Base-by-base conservation (phyloP, 2,113 vertebrate genomes). In the Cathartes aura region DNA sequence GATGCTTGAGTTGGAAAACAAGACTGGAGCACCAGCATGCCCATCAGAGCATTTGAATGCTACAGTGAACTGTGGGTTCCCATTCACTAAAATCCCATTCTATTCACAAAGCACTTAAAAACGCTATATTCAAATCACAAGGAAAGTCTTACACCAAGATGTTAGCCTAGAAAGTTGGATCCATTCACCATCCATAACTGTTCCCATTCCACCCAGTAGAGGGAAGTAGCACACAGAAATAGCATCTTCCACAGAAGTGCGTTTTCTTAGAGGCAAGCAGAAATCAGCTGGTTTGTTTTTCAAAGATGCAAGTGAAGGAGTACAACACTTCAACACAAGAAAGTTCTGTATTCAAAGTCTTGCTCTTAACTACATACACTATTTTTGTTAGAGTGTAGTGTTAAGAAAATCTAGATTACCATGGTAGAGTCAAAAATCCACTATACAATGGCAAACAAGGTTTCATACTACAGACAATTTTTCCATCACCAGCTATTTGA, bases 171-270 rank as follows among this genome's bases (percentile, higher is more conserved):
- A 21, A 85, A 93, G 84, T 5, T 14, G 15, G 15, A 85, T 27
- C 55, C 74, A 80, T 86, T 82, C 73, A 79, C 43, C 80, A 52
- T 45, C 45, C 5, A 0, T 16, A 82, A 78, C 45, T 2, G 14
- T 67, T 91, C 72, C 90, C 94, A 96, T 97, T 97, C 95, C 89
- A 95, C 42, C 96, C 97, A 96, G 89, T 1, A 98, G 97, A 95
- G 97, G 97, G 97, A 94, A 92, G 95, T 17, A 90, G 75, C 73
- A 93, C 76, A 93, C 55, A 96, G 55, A 95, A 91, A 72, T 32
- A 92, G n/a, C 15, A 59, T 27, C 40, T 60, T 30, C 20, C 34
- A 36, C 1, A 14, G 23, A 84, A 18, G 8, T 2, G 1, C 8
- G 42, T 5, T 83, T 27, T 62, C 66, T 82, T 12, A 34, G 6